Base-by-base conservation (phyloP, 2,888 invertebrate species). In the Drosophila koepferae region DNA sequence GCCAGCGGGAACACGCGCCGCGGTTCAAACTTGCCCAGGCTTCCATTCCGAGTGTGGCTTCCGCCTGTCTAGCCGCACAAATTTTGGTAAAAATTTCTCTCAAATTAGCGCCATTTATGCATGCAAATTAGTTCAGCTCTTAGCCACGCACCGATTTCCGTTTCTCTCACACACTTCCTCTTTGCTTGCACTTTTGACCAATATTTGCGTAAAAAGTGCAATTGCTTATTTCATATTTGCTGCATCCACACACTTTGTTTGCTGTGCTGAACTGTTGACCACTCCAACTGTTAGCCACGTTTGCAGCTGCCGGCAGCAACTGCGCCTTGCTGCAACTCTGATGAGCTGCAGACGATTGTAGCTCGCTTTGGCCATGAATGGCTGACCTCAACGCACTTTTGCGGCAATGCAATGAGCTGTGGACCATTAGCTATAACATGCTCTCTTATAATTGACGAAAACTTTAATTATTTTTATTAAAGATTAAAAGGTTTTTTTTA, bases 41-140 rank as follows among this genome's bases (percentile, higher is more conserved):
- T 54, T 51, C 31, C 53, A 44, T 41, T 20, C 6, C 4, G 14
- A 16, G 64, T 84, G 69, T 62, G 58, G 66, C 81, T 85, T 85
- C 85, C 85, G 87, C 68, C 65, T 82, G 70, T 56, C 53, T 66
- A 66, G 14, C 59, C 56, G n/a, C 53, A 61, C 28, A 48, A 60
- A 66, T 86, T 86, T 70, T 55, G 56, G 65, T 34, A 53, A 61
- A 79, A 73, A 70, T 89, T 84, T 87, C 90, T 81, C 85, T 71
- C 88, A 73, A 77, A 87, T 89, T 86, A 87, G 53, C 85, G 82
- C 86, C 85, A 85, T 69, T 87, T 85, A 67, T 65, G 65, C 63
- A 87, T 80, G 80, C 88, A 87, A 89, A 86, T 86, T 87, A 73
- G 77, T 72, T 72, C 67, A 73, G 72, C 65, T 75, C 71, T 76